Percentiles rank a stretch among this genome's conserved stretches.
Conservation (phyloP, 2,113 vertebrate species). For the Rhynchomys soricoides region DNA sequence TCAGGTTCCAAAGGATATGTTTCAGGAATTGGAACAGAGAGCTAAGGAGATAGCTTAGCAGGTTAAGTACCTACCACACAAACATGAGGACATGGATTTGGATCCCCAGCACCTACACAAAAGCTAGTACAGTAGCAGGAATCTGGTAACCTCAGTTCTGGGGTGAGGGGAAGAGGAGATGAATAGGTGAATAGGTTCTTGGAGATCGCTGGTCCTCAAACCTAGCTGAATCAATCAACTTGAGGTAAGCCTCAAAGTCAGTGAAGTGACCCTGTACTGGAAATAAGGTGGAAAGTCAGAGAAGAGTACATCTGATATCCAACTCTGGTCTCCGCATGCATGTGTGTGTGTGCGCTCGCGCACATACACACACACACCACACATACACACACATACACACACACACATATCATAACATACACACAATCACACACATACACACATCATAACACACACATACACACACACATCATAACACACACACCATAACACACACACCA, state of each 20-base stretch:
- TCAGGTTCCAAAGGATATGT: neutral
- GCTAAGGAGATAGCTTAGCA: neutral
- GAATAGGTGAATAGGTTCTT: too few relatives aligned
- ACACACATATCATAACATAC: neutral
- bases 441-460: too few relatives aligned
- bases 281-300: neutral
- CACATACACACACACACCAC: neutral
- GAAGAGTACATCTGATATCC: neutral
- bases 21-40: neutral
- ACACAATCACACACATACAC: neutral
- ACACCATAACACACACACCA: too few relatives aligned
- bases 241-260: neutral
- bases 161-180: neutral
- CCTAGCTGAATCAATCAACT: neutral
- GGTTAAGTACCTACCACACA: neutral
- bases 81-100: too few relatives aligned
- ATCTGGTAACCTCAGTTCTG: neutral
- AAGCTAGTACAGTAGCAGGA: too few relatives aligned
- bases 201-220: neutral
- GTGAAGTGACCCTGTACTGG: neutral
- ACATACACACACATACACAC: neutral
- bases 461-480: neutral
- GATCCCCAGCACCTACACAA: neutral
- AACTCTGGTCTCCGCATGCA: neutral
- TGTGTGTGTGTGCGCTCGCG: too few relatives aligned